These are phyloP conservation scores for Dryomyza anilis DNA, from an alignment of 2,888 invertebrate species.

Conservation along the genomic window DNA sequence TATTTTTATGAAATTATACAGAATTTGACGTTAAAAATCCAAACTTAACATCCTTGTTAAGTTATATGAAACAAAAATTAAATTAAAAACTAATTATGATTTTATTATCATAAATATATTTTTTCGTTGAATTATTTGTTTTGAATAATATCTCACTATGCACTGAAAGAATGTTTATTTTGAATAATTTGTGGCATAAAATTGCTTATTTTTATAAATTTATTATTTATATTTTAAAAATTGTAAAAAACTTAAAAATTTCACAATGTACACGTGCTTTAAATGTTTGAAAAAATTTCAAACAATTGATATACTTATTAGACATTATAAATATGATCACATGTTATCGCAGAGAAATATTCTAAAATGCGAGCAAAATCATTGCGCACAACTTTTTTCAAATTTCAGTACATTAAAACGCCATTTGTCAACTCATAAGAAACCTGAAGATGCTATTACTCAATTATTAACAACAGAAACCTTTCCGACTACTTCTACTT, in stretches of 20 bases:
- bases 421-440: not conserved
- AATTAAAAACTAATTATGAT: too few relatives aligned
- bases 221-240: too few relatives aligned
- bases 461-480: too few relatives aligned
- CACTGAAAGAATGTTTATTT: too few relatives aligned
- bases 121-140: too few relatives aligned
- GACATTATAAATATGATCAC: too few relatives aligned
- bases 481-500: too few relatives aligned
- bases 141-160: too few relatives aligned
- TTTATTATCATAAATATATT: too few relatives aligned
- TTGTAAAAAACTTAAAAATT: not conserved
- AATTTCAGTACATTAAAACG: too few relatives aligned
- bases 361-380: constrained; percentile 5
- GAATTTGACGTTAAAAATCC: constrained; percentile 15
- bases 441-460: not conserved
- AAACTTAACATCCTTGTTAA: constrained; percentile 8
- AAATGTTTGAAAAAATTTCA: not conserved
- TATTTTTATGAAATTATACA: constrained; percentile 23
- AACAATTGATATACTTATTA: not conserved
- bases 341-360: not conserved
- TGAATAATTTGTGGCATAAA: too few relatives aligned
- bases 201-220: too few relatives aligned
- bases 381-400: constrained; percentile 7
- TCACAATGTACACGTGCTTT: not conserved
- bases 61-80: not conserved